These are phyloP conservation scores for Sicus ferrugineus DNA, from an alignment of 2,888 invertebrate genomes.

Conservation along the genomic window DNA sequence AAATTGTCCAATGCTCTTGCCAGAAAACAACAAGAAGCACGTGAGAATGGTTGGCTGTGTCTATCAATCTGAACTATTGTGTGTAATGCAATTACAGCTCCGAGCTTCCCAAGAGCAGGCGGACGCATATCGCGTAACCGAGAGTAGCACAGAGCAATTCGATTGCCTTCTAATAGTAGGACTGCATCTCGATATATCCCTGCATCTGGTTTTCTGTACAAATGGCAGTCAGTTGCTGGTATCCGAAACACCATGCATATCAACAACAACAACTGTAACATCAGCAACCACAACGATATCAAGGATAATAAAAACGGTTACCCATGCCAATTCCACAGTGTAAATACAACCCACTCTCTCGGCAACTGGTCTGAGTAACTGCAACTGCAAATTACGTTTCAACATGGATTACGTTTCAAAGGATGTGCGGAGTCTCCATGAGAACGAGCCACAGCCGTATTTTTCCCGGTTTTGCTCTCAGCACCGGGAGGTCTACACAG, in stretches of 20 bases:
- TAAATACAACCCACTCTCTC: constrained; percentile 11
- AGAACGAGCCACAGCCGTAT: not conserved
- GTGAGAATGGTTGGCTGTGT: not conserved
- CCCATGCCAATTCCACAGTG: not conserved
- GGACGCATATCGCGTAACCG: too few species aligned
- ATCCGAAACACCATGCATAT: not conserved
- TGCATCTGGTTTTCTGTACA: not conserved
- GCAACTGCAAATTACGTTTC: not conserved
- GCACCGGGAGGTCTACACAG: not conserved
- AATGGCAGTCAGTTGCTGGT: not conserved
- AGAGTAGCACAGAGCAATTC: not conserved
- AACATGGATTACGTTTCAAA: not conserved
- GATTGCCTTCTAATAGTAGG: not conserved
- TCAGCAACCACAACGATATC: not conserved
- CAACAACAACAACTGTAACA: not conserved
- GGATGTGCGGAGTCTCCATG: not conserved
- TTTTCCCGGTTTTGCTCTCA: not conserved
- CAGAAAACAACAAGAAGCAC: too few species aligned
- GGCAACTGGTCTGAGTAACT: not conserved
- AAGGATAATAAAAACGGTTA: not conserved
- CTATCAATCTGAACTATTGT: not conserved
- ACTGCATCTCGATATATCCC: not conserved
- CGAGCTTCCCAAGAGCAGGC: not conserved
- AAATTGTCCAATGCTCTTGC: not conserved
- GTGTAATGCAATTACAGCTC: not conserved